Evolutionary conservation across 2,888 invertebrate genomes (phyloP), one percentile per base, ranked within the genome.

Genomic region (Drosophila monieri): DNA sequence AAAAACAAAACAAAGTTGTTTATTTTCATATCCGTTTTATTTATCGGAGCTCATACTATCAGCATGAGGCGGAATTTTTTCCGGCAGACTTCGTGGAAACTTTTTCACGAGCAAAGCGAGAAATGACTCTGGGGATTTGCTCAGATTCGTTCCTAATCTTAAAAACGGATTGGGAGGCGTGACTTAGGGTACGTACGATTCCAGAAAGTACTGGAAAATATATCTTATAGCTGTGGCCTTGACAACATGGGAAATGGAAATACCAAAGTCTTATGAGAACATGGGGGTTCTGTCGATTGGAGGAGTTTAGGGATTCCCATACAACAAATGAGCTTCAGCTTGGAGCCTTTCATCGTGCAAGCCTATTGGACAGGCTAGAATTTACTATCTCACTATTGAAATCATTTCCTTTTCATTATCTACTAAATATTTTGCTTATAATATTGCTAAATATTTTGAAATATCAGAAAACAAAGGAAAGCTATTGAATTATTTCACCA

Each of bases 11-110:
- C 46, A 58, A 41, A 43, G 48, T 48, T 52, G 59, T 47, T 44
- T 58, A 23, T 49, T 56, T 43, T 43, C 6, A 9, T 52, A 52
- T 56, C 37, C 44, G 35, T 48, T 37, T 56, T 53, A 59, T 60
- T 41, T 27, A 57, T 21, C 15, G 27, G 21, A 25, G 48, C 52
- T 64, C 41, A 39, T 58, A 74, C 64, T 74, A 85, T 81, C 75
- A 85, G 73, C 66, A 79, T 83, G 88, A 88, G 66, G 46, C 54
- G 60, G 66, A 62, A 39, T 21, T 75, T 72, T 72, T 65, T 21
- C 43, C 9, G 3, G 46, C 66, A 78, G 74, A 85, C 77, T 79
- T 77, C 14, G 44, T 61, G 88, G 85, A 87, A 85, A 85, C 79
- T 72, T 85, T 78, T 78, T 52, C 55, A 44, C 65, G 55, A 41